A percentile compares a stretch with the other conserved stretches of the same genome.
Evolutionary conservation across 2,113 vertebrate species (phyloP).

Genomic region (Odontophorus gujanensis): DNA sequence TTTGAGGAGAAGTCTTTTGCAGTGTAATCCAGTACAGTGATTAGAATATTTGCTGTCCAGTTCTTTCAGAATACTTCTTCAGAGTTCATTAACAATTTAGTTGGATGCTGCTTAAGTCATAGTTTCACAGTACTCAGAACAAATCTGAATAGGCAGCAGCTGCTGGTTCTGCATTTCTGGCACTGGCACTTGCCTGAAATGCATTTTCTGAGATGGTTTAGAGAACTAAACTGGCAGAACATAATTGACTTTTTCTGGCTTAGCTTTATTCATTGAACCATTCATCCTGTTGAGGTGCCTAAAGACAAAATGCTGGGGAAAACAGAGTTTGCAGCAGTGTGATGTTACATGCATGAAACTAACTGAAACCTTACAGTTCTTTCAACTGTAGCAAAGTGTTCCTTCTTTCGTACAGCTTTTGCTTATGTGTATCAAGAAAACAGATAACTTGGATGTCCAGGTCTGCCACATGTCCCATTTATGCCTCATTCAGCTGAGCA

Average conservation of each 20-base stretch:
- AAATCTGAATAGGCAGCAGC: not conserved
- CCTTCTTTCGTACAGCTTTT: not conserved
- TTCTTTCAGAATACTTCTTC: not conserved
- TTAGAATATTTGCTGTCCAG: not conserved
- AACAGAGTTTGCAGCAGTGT: not conserved
- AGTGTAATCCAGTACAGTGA: accelerated
- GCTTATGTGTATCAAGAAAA: not conserved
- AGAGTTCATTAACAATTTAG: not conserved
- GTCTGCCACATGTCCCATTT: not conserved
- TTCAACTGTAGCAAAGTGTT: not conserved
- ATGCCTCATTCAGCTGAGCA: not conserved
- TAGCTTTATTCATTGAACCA: not conserved
- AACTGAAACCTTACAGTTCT: not conserved
- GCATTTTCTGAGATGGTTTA: not conserved
- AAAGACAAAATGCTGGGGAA: not conserved
- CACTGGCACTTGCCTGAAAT: not conserved
- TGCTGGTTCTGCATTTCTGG: not conserved
- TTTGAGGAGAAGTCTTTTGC: not conserved
- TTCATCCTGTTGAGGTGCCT: not conserved
- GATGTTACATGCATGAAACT: not conserved
- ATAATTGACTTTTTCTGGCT: not conserved
- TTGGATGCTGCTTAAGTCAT: not conserved
- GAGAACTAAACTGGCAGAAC: not conserved
- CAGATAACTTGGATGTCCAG: not conserved
- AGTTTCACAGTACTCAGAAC: not conserved